phyloP scores from a whole-genome alignment of 2,113 vertebrate genomes.

The Gallinago media region DNA sequence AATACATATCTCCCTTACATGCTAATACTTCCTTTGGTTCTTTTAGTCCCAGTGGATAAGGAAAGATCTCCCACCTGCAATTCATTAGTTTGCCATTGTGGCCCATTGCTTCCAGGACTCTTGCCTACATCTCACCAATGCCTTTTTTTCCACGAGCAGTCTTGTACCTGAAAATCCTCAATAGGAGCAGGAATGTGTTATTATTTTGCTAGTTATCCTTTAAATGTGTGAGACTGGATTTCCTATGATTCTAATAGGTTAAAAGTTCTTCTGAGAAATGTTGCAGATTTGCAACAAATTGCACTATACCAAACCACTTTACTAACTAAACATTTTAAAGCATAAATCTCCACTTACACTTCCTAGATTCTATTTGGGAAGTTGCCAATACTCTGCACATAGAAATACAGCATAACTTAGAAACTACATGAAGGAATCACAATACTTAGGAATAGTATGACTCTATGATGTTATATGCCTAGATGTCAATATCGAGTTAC shows the following conservation, averaged over 20 bases:
- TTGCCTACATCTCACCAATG: background rate
- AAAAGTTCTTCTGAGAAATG: background rate
- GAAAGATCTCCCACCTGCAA: background rate
- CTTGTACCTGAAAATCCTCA: background rate
- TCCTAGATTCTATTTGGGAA: background rate
- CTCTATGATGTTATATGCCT: background rate
- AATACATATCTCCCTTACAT: background rate
- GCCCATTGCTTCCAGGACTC: background rate
- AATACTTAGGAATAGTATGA: background rate
- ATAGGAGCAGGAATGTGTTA: background rate
- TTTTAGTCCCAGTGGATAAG: background rate
- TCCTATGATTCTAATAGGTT: background rate
- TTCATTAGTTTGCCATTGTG: background rate
- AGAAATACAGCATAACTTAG: background rate
- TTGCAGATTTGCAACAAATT: background rate
- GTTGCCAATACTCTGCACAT: background rate
- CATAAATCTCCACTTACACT: background rate
- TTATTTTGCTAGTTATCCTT: background rate
- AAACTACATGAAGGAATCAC: background rate
- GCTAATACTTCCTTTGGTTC: background rate
- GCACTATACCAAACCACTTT: background rate
- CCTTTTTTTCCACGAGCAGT: background rate
- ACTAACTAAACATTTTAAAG: background rate
- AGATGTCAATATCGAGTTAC: background rate
- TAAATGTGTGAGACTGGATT: background rate